phyloP scores from a whole-genome alignment of 1,140 invertebrate genomes.

The Pogonomyrmex californicus region DNA sequence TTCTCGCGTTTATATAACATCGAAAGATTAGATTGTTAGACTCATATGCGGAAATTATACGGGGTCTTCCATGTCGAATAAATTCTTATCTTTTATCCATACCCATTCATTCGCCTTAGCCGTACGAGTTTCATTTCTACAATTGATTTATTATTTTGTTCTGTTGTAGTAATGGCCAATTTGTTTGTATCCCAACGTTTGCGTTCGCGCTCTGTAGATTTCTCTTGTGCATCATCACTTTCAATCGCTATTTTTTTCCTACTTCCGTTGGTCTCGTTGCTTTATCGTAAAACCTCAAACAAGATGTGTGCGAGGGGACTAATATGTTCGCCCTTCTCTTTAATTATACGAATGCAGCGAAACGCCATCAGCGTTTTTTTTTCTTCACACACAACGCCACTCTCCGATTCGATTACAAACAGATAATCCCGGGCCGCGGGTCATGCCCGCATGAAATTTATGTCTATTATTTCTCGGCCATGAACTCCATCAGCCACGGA shows the following conservation, averaged over 20 bases:
- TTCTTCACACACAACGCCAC: background rate
- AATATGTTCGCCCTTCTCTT: background rate
- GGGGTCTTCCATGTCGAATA: background rate
- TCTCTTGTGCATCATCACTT: slow-evolving; percentile 45
- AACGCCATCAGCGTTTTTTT: slow-evolving; percentile 22
- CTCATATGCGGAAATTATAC: background rate
- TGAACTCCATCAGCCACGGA: slow-evolving; percentile 24
- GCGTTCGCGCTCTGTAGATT: background rate
- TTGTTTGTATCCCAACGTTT: background rate
- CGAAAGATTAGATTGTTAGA: background rate
- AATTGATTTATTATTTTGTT: slow-evolving; percentile 28
- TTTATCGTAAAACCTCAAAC: background rate
- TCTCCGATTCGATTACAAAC: slow-evolving; percentile 24
- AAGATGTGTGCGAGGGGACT: background rate
- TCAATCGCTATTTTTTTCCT: slow-evolving; percentile 11
- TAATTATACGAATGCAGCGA: slow-evolving; percentile 22
- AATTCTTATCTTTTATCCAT: slow-evolving; percentile 39
- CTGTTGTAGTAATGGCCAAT: background rate
- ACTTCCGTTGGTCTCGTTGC: background rate
- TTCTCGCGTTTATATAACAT: background rate
- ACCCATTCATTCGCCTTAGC: background rate
- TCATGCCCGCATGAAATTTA: slow-evolving; percentile 37
- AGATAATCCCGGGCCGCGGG: slow-evolving; percentile 13
- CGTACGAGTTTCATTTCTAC: background rate
- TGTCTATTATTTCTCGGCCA: slow-evolving; percentile 52